A percentile compares a stretch with the other conserved stretches of the same genome.
These are phyloP conservation scores for Chaetorhynchus papuensis DNA, from an alignment of 2,113 vertebrate genomes.

Conservation along the genomic window DNA sequence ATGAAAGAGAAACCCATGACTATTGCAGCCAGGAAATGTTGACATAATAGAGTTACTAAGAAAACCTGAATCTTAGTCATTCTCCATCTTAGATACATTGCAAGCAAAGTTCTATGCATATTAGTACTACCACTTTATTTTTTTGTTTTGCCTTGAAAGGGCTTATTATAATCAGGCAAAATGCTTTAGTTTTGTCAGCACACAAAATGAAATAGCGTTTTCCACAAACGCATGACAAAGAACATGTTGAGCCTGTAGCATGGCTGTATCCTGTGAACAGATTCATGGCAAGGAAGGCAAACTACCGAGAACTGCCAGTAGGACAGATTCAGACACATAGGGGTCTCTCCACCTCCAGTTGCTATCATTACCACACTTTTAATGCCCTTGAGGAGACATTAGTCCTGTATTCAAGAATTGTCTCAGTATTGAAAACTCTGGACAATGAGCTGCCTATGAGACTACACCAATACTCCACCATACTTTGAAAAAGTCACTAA, in stretches of 20 bases:
- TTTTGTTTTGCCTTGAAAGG: neutral
- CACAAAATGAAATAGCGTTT: neutral
- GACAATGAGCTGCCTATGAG: neutral
- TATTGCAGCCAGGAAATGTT: conserved; percentile 7
- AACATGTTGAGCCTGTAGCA: neutral
- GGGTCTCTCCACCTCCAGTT: neutral
- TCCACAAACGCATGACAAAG: neutral
- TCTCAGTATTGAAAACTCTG: neutral
- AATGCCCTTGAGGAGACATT: neutral
- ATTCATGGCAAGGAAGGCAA: neutral
- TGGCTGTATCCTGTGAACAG: neutral
- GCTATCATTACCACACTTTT: neutral
- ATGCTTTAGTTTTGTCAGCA: neutral
- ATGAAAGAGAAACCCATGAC: neutral
- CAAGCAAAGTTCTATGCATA: neutral
- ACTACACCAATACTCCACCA: neutral
- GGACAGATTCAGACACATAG: accelerated
- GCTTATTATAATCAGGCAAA: neutral
- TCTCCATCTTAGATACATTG: neutral
- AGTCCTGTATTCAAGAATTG: neutral
- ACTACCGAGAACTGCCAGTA: neutral
- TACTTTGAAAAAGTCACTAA: neutral
- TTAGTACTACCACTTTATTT: neutral
- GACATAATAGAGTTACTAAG: neutral
- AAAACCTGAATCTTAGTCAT: neutral